Conservation (phyloP, 2,888 invertebrate genomes). For the Orchestes rusci region DNA sequence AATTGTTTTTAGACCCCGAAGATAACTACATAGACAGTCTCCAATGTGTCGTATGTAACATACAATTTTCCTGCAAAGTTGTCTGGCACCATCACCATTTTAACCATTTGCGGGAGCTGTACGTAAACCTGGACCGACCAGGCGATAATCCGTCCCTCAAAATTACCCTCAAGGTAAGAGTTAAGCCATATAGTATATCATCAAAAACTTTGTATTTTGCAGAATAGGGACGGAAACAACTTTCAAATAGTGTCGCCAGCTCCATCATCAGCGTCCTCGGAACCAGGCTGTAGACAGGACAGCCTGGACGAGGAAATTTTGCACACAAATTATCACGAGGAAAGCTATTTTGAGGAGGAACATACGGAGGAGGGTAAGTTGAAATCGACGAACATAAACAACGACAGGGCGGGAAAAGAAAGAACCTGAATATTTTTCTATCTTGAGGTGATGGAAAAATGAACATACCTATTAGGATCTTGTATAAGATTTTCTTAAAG, state of each 20-base stretch:
- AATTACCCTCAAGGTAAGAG: constrained; percentile 43
- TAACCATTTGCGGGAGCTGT: constrained; percentile 51
- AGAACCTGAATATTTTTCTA: too few relatives aligned
- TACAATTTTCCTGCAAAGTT: too few relatives aligned
- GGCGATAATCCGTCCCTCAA: constrained; percentile 45
- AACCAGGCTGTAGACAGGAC: constrained; percentile 10
- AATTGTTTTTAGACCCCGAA: too few relatives aligned
- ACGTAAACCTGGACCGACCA: constrained; percentile 45
- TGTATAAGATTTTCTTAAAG: too few relatives aligned
- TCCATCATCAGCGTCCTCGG: constrained; percentile 17
- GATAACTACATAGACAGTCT: too few relatives aligned
- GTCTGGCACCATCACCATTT: constrained; percentile 50
- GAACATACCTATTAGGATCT: too few relatives aligned
- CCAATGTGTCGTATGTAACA: too few relatives aligned
- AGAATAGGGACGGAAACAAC: constrained; percentile 34
- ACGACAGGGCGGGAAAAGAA: background rate
- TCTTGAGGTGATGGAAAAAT: too few relatives aligned
- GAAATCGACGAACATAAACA: constrained; percentile 4
- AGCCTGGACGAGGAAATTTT: constrained; percentile 19
- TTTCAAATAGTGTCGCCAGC: constrained; percentile 40
- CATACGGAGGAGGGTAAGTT: background rate
- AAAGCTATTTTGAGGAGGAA: background rate
- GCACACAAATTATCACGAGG: constrained; percentile 1
- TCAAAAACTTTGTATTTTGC: background rate
- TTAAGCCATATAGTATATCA: constrained; percentile 2